Conservation (phyloP, 2,888 invertebrate genomes). For the Thereva nobilitata region DNA sequence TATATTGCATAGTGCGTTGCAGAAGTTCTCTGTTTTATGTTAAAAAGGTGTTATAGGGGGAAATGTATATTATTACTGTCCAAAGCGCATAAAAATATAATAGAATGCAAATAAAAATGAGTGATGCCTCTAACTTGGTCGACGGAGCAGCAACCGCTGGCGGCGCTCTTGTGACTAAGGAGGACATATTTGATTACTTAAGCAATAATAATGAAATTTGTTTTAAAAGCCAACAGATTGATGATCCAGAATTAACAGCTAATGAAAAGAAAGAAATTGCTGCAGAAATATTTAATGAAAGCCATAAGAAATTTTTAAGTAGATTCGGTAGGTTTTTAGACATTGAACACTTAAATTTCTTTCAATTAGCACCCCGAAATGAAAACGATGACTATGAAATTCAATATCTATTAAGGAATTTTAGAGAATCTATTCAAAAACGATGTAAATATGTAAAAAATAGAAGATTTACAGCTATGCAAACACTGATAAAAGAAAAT, state of each 20-base stretch:
- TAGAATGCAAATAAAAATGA: background rate
- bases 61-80: no score
- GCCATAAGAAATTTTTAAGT: conserved; percentile 71
- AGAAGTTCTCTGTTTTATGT: no score
- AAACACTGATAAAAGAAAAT: conserved; percentile 68
- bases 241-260: conserved; percentile 72
- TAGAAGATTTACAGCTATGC: conserved; percentile 79
- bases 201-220: conserved; percentile 55
- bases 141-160: background rate
- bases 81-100: no score
- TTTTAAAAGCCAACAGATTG: conserved; percentile 82
- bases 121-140: background rate
- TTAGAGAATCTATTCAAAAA: conserved; percentile 63
- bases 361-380: conserved; percentile 62
- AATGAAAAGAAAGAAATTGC: conserved; percentile 74
- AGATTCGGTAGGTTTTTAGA: conserved; percentile 77
- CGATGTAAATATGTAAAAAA: conserved; percentile 70
- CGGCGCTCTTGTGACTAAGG: conserved; percentile 31
- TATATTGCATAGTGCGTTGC: no score
- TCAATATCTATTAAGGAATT: conserved; percentile 66
- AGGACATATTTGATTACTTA: conserved; percentile 50
- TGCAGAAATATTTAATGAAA: conserved; percentile 65
- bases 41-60: no score
- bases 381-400: conserved; percentile 63
- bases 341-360: conserved; percentile 64